Base-by-base conservation (phyloP, 2,113 vertebrate genomes). In the Nothobranchius furzeri region DNA sequence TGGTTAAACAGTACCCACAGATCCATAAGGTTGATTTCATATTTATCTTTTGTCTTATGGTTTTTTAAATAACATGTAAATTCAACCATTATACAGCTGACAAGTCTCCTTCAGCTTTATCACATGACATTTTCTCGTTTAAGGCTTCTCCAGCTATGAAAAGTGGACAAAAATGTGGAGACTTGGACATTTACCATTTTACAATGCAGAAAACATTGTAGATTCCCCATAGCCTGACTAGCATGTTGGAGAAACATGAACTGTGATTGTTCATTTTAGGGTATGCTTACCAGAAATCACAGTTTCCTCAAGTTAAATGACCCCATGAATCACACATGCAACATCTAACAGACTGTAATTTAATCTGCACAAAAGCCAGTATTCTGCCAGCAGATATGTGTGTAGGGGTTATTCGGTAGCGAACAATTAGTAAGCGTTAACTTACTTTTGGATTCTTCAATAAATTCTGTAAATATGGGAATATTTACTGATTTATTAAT, bases 311-410 rank as follows among this genome's bases (percentile, higher is more conserved):
- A 12, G 20, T 12, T 42, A 42, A 57, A 58, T 24, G 37, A 42
- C 40, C 55, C 17, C 7, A 12, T 20, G 37, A 58, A 43, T 58
- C 55, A 58, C 36, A 42, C n/a, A 43, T 58, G 55, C 55, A 58
- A 43, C 37, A 58, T 42, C 37, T 58, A 58, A 43, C 55, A 58
- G 55, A n/a, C 55, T 58, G 36, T 43, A 42, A 42, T 58, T 58
- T 43, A 12, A 40, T 7, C 36, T 20, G 55, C n/a, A 12, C n/a
- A 58, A 17, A 58, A 42, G n/a, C 9, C 30, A 43, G 37, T 12
- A 58, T 20, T 58, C 37, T 7, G 55, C 37, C 55, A 43, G 37
- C 17, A 43, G 55, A 37, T 42, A 9, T 20, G 7, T 20, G 40
- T n/a, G 42, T 1, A 42, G 20, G n/a, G n/a, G n/a, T n/a, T n/a